Percentiles rank a stretch among this genome's conserved stretches.
phyloP scores from a whole-genome alignment of 1,140 invertebrate genomes.

The Brachionus angularis region DNA sequence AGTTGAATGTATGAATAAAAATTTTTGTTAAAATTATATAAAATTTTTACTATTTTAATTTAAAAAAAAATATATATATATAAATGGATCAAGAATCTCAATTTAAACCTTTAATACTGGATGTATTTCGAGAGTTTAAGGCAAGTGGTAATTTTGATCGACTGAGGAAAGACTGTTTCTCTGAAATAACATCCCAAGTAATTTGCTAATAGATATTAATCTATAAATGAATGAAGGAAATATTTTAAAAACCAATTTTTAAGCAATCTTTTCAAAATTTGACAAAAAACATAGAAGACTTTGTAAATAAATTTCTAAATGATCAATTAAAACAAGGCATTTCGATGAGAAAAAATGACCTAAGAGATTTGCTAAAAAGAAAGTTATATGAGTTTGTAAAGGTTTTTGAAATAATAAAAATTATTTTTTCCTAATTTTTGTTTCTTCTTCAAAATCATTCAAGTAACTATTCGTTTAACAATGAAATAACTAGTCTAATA shows the following conservation, averaged over 20 bases:
- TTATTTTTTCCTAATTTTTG: background rate
- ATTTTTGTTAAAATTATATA: too few species aligned
- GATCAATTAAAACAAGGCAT: constrained; percentile 5
- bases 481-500: constrained; percentile 14
- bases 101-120: background rate
- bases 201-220: background rate
- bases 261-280: constrained; percentile 30
- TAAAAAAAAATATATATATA: too few species aligned
- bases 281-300: constrained; percentile 28
- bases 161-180: constrained; percentile 18
- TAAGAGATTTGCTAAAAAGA: background rate
- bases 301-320: background rate
- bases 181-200: constrained; percentile 27
- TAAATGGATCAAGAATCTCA: background rate
- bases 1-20: too few species aligned
- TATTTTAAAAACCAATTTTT: background rate
- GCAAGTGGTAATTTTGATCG: constrained; percentile 31
- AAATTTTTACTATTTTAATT: too few species aligned
- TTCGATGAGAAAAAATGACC: background rate
- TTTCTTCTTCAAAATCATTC: background rate
- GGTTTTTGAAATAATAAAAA: background rate
- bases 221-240: background rate
- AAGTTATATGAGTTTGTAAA: constrained; percentile 2
- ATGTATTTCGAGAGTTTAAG: constrained; percentile 38
- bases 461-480: constrained; percentile 21